Evolutionary conservation across 2,888 invertebrate species (phyloP), one percentile per base, ranked within the genome.

Genomic region (Helleia helle): DNA sequence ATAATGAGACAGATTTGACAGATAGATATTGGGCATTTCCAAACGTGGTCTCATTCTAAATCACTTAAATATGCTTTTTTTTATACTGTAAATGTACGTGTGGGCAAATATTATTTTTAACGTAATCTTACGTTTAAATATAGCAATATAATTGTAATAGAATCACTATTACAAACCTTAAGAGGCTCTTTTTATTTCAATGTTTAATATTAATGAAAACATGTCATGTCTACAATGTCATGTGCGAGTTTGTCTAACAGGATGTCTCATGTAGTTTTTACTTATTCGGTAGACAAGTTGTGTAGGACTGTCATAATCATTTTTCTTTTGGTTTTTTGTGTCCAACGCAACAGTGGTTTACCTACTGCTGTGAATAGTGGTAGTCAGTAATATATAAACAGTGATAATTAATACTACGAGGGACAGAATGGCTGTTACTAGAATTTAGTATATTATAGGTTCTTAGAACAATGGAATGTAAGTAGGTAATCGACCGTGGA

Each of bases 281-380:
- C 34, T 34, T 34, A 22, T 34, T 34, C 34, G 22, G 22, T 12
- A 12, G 22, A 34, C 34, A 18, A 30, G 30, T 30, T 30, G n/a
- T 30, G 15, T 30, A 11, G n/a, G n/a, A 30, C 14, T 30, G 15
- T 14, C 29, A 29, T 15, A 30, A 30, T 15, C 14, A n/a, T 30
- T 15, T 27, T 30, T 26, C 9, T 8, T n/a, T 6, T n/a, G 9
- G 14, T 30, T 30, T 15, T 30, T 9, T 30, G 14, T 9, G n/a
- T n/a, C n/a, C n/a, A n/a, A n/a, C n/a, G n/a, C n/a, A 30, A 30
- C 30, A 15, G 30, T 5, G 30, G 14, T 15, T 13, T 30, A 15
- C 30, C 30, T 30, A 30, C 30, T 7, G 30, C 30, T 30, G 30
- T 30, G 30, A 15, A 2, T 0, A 14, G 9, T 4, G 9, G n/a